Evolutionary conservation across 2,797 vertebrate species (phyloP), one percentile per base, ranked within the genome.

Genomic region (Remorina albescens): DNA sequence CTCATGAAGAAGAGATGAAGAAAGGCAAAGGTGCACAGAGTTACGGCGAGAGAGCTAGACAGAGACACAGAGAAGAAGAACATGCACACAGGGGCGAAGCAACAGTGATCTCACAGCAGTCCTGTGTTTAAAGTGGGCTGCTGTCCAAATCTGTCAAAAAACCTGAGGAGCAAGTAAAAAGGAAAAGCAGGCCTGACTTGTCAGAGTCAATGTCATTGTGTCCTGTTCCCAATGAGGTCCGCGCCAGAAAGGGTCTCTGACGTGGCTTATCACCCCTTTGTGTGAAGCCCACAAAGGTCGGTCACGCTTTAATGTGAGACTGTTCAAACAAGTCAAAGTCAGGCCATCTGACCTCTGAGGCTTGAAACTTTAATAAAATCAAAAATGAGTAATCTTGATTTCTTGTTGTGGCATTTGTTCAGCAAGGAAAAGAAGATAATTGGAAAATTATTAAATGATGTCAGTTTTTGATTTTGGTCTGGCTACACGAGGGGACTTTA

Each of bases 91-190:
- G 59, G 72, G 66, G 69, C 37, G 80, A 87, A 91, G 90, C 69
- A 88, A 90, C 80, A 91, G 80, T 89, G 88, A 93, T 85, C 88
- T 92, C 86, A 91, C 72, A 71, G 71, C 67, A 73, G 67, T 79
- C 77, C 76, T 90, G 86, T 75, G 87, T 91, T 87, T 69, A 81
- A 88, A 92, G 69, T 80, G 80, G 84, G 82, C 84, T 64, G 73
- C 67, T 78, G 79, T 83, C 87, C 88, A 88, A 80, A 55, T 79
- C 83, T 87, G 87, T 83, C 82, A 85, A 81, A 79, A 77, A 84
- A 85, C 71, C 54, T 55, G 25, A 84, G 54, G 64, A 87, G 77
- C 58, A 78, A 57, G 62, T 25, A 21, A 30, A 64, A 83, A 84
- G 66, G 64, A 71, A 88, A 80, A 83, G 6, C 42, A 78, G 70